Percentiles rank a stretch among this genome's conserved stretches.
Evolutionary conservation across 2,113 vertebrate species (phyloP).

Genomic region (Gobiocypris rarus): DNA sequence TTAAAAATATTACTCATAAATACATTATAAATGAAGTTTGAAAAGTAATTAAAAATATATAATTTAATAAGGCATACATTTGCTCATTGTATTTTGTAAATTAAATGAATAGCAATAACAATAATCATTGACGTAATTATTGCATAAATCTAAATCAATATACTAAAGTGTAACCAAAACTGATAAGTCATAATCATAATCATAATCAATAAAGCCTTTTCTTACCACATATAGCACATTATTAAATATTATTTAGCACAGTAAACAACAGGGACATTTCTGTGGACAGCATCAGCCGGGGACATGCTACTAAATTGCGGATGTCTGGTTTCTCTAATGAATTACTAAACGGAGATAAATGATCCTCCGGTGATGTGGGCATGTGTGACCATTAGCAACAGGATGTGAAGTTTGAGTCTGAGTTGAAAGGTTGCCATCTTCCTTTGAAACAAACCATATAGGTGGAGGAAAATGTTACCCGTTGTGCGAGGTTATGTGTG

Average conservation of each 20-base stretch:
- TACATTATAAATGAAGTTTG: no score
- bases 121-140: no score
- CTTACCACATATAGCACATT: background rate
- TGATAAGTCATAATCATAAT: background rate
- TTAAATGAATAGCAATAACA: no score
- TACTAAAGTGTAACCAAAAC: background rate
- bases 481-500: no score
- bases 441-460: background rate
- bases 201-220: background rate
- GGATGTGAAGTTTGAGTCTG: background rate
- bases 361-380: constrained; percentile 8
- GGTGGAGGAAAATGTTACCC: background rate
- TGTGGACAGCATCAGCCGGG: background rate
- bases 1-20: no score
- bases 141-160: no score
- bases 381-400: constrained; percentile 32
- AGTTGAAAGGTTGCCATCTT: constrained; percentile 24
- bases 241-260: constrained; percentile 8
- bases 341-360: constrained; percentile 19
- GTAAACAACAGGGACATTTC: background rate
- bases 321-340: constrained; percentile 30
- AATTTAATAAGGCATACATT: no score
- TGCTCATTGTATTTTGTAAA: no score
- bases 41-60: no score
- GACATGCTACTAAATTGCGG: background rate